A percentile compares a stretch with the other conserved stretches of the same genome.
phyloP scores from a whole-genome alignment of 92 coral and sea anemone genomes.

The Porites cylindrica region DNA sequence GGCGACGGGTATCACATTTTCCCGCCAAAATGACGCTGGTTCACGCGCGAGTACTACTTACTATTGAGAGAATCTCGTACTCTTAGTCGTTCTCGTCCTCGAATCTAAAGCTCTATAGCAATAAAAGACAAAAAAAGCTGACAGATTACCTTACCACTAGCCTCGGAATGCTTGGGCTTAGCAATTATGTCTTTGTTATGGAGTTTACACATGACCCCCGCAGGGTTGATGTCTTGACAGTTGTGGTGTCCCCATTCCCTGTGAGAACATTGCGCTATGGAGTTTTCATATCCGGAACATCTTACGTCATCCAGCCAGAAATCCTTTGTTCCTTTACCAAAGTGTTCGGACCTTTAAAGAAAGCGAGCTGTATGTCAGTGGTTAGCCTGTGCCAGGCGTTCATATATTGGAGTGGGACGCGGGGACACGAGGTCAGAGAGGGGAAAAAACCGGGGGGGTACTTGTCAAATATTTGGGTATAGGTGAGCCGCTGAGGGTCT shows the following conservation, averaged over 20 bases:
- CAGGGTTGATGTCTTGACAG: conserved; percentile 54
- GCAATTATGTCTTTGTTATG: conserved; percentile 43
- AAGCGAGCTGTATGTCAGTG: background rate
- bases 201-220: conserved; percentile 86
- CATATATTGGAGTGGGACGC: too few species aligned
- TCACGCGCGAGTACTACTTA: background rate
- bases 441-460: too few species aligned
- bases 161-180: conserved; percentile 53
- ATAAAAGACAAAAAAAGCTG: background rate
- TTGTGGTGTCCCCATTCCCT: conserved; percentile 80
- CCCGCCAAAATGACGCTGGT: too few species aligned
- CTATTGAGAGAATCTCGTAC: background rate
- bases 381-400: background rate
- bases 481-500: too few species aligned
- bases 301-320: conserved; percentile 71
- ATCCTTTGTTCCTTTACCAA: conserved; percentile 44
- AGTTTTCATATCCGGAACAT: conserved; percentile 68
- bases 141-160: conserved; percentile 56
- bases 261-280: conserved; percentile 66
- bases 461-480: too few species aligned
- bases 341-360: background rate
- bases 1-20: too few species aligned
- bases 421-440: too few species aligned
- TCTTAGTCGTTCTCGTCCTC: background rate
- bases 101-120: too few species aligned